Conservation (phyloP, 2,113 vertebrate genomes). For the Fulmarus glacialis region DNA sequence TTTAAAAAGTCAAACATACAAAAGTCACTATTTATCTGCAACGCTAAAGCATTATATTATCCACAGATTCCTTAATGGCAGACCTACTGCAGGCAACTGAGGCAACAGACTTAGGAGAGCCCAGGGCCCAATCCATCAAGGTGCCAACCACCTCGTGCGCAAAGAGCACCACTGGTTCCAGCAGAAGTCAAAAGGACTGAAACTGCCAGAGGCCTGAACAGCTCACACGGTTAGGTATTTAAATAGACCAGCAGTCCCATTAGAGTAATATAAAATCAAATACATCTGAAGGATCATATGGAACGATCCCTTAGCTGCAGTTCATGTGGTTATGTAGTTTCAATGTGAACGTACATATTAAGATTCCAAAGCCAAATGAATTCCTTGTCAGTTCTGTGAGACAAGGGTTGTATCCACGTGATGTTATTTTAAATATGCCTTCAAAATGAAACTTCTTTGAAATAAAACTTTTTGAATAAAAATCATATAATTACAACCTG, state of each 20-base stretch:
- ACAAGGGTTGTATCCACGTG: neutral
- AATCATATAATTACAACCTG: neutral
- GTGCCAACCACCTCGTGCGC: neutral
- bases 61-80: neutral
- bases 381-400: constrained; percentile 36
- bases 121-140: neutral
- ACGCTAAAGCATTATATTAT: neutral
- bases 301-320: neutral
- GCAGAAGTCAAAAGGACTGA: neutral
- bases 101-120: neutral
- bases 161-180: neutral
- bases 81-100: neutral
- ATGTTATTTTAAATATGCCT: neutral
- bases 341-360: constrained; percentile 14
- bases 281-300: neutral
- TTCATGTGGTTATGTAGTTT: constrained; percentile 2
- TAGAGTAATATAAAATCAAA: neutral
- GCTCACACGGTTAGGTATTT: neutral
- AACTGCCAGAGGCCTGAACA: neutral
- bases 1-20: neutral
- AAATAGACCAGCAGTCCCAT: neutral
- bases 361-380: constrained; percentile 48
- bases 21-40: neutral
- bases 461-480: constrained; percentile 24
- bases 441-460: constrained; percentile 45